Base-by-base conservation (phyloP, 2,113 vertebrate genomes). In the Corydoras maculifer region DNA sequence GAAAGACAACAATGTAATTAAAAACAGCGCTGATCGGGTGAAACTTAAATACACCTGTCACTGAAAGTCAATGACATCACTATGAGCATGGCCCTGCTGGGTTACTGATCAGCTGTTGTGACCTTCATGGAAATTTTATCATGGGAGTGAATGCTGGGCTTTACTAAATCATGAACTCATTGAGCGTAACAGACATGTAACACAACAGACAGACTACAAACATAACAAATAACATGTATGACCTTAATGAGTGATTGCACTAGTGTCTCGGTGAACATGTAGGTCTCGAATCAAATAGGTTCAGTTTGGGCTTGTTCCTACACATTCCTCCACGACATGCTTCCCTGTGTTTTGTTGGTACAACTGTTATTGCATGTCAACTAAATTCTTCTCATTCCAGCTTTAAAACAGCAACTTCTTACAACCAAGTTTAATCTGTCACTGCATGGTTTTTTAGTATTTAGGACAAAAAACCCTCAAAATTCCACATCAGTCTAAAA, bases 31-130 rank as follows among this genome's bases (percentile, higher is more conserved):
- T 25, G 18, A 25, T 25, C 18, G 18, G 18, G 18, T 59, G 43
- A 59, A n/a, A 58, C 72, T 75, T 48, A 59, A 29, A 15, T 48
- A 71, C 75, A 81, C 75, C 77, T 79, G 77, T 73, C 50, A 48
- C 18, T 48, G 59, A 55, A 63, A 30, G 15, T 9, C 67, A 59
- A 70, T 79, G 77, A 77, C 73, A 75, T 81, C 80, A 79, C 51
- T n/a, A 15, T 25, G 18, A 55, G 54, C 75, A 69, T 62, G 69
- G 66, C 35, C 10, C 10, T 68, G 58, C 49, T 64, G 59, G 63
- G 32, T 76, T 57, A 48, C 50, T 29, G 4, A 73, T 78, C 79
- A 77, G 78, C 80, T 83, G 71, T 77, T 81, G 79, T 81, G 81
- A 78, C 74, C 74, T 66, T 82, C 69, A 74, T 66, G 54, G 61